These are phyloP conservation scores for Dunckerocampus dactyliophorus DNA, from an alignment of 2,113 vertebrate genomes.

Conservation along the genomic window DNA sequence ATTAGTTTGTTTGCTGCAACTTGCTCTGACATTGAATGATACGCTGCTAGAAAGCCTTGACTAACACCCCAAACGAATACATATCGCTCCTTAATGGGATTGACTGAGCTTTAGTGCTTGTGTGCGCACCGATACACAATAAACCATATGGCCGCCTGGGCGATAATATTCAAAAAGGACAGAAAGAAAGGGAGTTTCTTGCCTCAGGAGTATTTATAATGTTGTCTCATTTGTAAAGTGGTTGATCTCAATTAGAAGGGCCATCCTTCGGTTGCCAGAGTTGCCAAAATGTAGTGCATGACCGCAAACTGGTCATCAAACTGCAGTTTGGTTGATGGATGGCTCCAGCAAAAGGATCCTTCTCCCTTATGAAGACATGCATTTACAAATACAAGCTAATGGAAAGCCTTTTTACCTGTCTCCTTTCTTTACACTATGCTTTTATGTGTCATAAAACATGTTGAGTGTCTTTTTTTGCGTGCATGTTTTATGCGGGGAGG, in stretches of 20 bases:
- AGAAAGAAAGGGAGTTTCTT: slow-evolving; percentile 33
- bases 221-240: slow-evolving; percentile 50
- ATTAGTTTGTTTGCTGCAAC: slow-evolving; percentile 59
- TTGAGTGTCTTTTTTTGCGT: slow-evolving; percentile 24
- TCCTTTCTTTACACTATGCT: neutral
- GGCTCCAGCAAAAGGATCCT: slow-evolving; percentile 1
- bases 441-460: slow-evolving; percentile 16
- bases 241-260: slow-evolving; percentile 51
- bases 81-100: slow-evolving; percentile 60
- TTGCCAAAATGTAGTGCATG: slow-evolving; percentile 21
- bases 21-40: slow-evolving; percentile 59
- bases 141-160: slow-evolving; percentile 43
- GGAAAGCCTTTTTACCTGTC: slow-evolving; percentile 13
- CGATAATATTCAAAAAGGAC: slow-evolving; percentile 54
- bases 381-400: slow-evolving; percentile 30
- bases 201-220: slow-evolving; percentile 48
- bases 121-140: slow-evolving; percentile 11
- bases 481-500: slow-evolving; percentile 19
- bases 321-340: slow-evolving; percentile 27
- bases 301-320: slow-evolving; percentile 40
- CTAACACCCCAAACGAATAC: slow-evolving; percentile 55
- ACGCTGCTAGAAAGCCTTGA: slow-evolving; percentile 56
- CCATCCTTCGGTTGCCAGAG: slow-evolving; percentile 24
- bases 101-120: slow-evolving; percentile 43
- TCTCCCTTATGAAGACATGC: slow-evolving; percentile 10